Conservation (phyloP, 2,888 invertebrate genomes). For the Epistrophe eligans region DNA sequence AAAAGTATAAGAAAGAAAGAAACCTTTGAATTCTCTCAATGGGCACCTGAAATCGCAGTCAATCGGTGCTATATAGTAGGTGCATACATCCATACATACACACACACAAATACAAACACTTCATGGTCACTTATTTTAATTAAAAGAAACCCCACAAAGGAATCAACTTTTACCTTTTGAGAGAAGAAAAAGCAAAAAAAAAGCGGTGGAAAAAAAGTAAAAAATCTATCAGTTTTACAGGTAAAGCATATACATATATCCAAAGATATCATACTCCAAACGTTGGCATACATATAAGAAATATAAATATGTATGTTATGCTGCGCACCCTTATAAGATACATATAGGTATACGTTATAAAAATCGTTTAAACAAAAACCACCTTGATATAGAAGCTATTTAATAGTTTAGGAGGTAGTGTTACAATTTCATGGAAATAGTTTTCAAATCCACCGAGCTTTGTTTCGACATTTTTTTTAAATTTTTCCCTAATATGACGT, state of each 20-base stretch:
- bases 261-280: no score
- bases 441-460: background rate
- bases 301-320: background rate
- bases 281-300: background rate
- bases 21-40: slow-evolving; percentile 66
- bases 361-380: slow-evolving; percentile 12
- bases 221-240: slow-evolving; percentile 17
- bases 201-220: background rate
- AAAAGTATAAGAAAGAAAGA: slow-evolving; percentile 21
- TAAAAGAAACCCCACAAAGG: slow-evolving; percentile 73
- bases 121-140: slow-evolving; percentile 75
- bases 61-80: slow-evolving; percentile 53
- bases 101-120: slow-evolving; percentile 50
- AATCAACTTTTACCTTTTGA: slow-evolving; percentile 49
- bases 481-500: background rate
- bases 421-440: background rate
- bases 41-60: slow-evolving; percentile 73
- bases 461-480: background rate
- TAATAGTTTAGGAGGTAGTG: background rate
- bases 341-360: background rate
- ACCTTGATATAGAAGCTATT: background rate
- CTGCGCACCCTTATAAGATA: background rate
- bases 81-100: slow-evolving; percentile 44
- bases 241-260: background rate
- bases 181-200: slow-evolving; percentile 4